Evolutionary conservation across 1,140 invertebrate genomes (phyloP).

Genomic region (Calycopis cecrops): DNA sequence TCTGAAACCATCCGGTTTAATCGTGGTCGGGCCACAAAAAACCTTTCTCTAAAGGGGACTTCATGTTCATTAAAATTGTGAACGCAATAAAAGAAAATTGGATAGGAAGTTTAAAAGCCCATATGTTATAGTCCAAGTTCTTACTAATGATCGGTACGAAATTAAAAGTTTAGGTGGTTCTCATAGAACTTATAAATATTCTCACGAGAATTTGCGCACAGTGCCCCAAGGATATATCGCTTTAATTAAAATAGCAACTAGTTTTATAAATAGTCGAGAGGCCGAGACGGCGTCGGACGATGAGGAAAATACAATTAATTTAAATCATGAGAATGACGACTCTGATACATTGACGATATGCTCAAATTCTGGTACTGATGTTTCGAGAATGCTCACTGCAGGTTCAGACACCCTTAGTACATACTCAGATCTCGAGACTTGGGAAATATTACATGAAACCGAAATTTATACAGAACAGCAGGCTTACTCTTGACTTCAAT

Average conservation of each 20-base stretch:
- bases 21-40: slow-evolving; percentile 19
- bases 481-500: too few species aligned
- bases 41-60: slow-evolving; percentile 26
- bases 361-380: too few species aligned
- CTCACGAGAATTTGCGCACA: slow-evolving; percentile 34
- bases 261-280: slow-evolving; percentile 25
- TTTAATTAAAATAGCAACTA: slow-evolving; percentile 25
- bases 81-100: slow-evolving; percentile 29
- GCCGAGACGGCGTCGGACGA: slow-evolving; percentile 37
- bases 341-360: too few species aligned
- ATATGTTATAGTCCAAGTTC: slow-evolving; percentile 28
- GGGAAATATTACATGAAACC: too few species aligned
- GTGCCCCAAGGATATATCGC: slow-evolving; percentile 28
- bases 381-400: too few species aligned
- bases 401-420: too few species aligned
- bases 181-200: slow-evolving; percentile 26
- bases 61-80: slow-evolving; percentile 28
- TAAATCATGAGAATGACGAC: too few species aligned
- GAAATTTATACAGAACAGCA: too few species aligned
- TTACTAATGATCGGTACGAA: slow-evolving; percentile 35
- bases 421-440: too few species aligned
- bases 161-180: slow-evolving; percentile 22
- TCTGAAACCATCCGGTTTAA: slow-evolving; percentile 26
- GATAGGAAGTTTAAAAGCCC: slow-evolving; percentile 32
- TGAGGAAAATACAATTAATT: slow-evolving; percentile 9